phyloP scores from a whole-genome alignment of 2,113 vertebrate genomes.

The Gallinago media region DNA sequence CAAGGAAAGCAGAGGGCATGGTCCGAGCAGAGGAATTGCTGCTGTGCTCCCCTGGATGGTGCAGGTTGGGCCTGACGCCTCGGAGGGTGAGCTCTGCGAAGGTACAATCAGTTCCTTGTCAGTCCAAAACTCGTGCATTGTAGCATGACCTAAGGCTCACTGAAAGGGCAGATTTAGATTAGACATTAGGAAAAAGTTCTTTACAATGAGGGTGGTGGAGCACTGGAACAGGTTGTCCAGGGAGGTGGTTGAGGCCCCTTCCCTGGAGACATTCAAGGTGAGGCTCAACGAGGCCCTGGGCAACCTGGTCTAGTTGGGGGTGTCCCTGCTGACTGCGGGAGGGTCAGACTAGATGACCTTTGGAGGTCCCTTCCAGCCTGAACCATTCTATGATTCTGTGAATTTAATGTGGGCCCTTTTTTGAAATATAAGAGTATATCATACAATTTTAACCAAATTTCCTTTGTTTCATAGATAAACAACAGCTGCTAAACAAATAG shows the following conservation, averaged over 20 bases:
- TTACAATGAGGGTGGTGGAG: no score
- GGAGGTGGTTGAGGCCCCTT: no score
- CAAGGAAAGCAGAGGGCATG: accelerated
- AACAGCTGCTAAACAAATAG: constrained; percentile 15
- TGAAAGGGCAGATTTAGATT: not conserved
- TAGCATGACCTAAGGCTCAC: not conserved
- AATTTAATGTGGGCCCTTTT: not conserved
- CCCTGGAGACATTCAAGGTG: no score
- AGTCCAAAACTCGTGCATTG: not conserved
- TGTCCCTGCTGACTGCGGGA: no score
- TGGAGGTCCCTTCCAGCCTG: no score
- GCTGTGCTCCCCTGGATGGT: not conserved
- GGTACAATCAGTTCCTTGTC: not conserved
- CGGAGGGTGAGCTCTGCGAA: not conserved
- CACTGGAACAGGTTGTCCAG: no score
- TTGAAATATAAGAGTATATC: not conserved
- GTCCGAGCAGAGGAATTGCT: not conserved
- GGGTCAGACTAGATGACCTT: no score
- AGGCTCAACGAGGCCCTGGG: no score
- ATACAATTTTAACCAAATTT: not conserved
- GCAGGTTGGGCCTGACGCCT: not conserved
- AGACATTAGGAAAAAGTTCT: no score
- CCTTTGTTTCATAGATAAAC: not conserved
- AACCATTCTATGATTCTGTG: no score
- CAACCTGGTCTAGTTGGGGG: no score